Percentiles rank a stretch among this genome's conserved stretches.
Evolutionary conservation across 2,113 vertebrate species (phyloP).

Genomic region (Sclerurus mexicanus): DNA sequence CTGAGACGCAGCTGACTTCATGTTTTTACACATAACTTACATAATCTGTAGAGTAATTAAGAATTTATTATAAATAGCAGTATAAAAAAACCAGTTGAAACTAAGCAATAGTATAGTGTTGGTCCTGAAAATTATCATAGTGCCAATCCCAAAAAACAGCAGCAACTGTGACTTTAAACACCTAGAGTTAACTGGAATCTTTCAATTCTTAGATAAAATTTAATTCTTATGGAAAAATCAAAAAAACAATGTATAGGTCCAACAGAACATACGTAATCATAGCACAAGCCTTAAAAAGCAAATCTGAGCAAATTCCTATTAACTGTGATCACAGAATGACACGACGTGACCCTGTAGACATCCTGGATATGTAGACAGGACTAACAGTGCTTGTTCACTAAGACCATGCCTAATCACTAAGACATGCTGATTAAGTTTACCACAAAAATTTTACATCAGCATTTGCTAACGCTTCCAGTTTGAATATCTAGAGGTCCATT

Average conservation of each 20-base stretch:
- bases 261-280: neutral
- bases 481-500: neutral
- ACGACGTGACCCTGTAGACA: neutral
- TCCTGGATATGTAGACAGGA: fast-evolving
- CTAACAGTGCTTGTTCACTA: neutral
- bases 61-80: neutral
- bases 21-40: neutral
- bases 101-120: neutral
- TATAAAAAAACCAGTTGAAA: neutral
- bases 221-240: neutral
- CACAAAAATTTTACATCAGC: neutral
- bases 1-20: neutral
- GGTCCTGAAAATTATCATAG: neutral
- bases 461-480: neutral
- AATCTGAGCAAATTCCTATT: neutral
- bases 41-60: neutral
- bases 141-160: neutral
- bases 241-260: neutral
- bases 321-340: neutral
- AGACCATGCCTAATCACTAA: neutral
- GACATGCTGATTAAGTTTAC: neutral
- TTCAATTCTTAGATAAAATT: neutral
- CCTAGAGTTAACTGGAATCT: neutral
- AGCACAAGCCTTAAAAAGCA: neutral
- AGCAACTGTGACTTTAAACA: neutral